Percentiles rank a stretch among this genome's conserved stretches.
These are phyloP conservation scores for Orchesellides sinensis DNA, from an alignment of 2,888 invertebrate genomes.

Conservation along the genomic window DNA sequence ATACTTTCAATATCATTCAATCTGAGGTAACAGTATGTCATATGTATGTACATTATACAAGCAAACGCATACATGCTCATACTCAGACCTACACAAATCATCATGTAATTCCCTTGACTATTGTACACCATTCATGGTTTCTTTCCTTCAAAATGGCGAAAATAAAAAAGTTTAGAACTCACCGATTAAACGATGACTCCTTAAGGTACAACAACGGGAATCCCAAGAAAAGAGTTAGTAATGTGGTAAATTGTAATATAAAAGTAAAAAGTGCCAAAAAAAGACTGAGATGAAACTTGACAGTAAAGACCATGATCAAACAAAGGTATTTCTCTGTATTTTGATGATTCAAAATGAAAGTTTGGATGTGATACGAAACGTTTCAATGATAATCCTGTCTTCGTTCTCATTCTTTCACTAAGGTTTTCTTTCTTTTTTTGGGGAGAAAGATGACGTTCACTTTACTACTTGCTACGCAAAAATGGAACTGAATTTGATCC, in stretches of 20 bases:
- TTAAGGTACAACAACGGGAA: constrained; percentile 76
- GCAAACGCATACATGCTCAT: constrained; percentile 94
- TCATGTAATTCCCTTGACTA: constrained; percentile 94
- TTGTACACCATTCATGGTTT: no score
- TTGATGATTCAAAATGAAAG: constrained; percentile 37
- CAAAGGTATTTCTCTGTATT: constrained; percentile 39
- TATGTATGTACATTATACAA: constrained; percentile 96
- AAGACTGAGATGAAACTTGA: constrained; percentile 40
- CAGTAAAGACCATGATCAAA: constrained; percentile 47
- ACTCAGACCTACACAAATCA: constrained; percentile 95
- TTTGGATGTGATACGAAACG: constrained; percentile 35
- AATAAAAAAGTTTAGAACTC: constrained; percentile 99
- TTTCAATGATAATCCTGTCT: constrained; percentile 4
- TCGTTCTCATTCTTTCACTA: constrained; percentile 6
- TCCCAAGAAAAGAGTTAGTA: neutral
- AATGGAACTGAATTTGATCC: no score
- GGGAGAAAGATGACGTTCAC: no score
- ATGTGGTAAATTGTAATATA: neutral
- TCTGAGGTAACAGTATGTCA: constrained; percentile 84
- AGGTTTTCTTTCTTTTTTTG: no score
- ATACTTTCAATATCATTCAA: no score
- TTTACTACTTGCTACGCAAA: neutral
- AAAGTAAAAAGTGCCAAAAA: constrained; percentile 12
- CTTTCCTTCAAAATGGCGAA: no score
- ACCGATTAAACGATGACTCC: constrained; percentile 97